Evolutionary conservation across 1,140 invertebrate genomes (phyloP), one percentile per base, ranked within the genome.

Genomic region (Monomorium pharaonis): DNA sequence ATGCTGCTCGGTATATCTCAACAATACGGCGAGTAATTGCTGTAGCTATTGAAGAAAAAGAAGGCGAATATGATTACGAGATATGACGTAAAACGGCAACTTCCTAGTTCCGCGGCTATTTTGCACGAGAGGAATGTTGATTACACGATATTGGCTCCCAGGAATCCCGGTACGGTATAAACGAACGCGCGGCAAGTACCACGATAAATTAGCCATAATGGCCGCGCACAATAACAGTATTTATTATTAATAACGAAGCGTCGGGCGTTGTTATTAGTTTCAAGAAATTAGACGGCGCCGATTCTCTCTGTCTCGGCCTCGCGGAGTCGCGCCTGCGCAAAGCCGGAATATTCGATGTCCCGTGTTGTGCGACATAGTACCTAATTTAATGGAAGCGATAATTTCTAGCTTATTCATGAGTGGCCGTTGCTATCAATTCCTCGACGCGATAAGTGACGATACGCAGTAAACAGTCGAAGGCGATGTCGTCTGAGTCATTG

Each of bases 71-170:
- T 72, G 67, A 88, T 84, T 72, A 67, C 42, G n/a, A 65, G 56
- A 58, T 49, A 85, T 56, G 74, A 62, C 86, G 87, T 60, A 51
- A 72, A 86, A 85, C 69, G 62, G 72, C 81, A 75, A 87, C 81
- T 80, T 80, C 86, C 81, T 85, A 88, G 67, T 88, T 67, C 75
- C 87, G 67, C 51, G 60, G 74, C 74, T 88, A 89, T 88, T 89
- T 86, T 88, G 86, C 58, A 47, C 72, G 74, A 76, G 33, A 62
- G 89, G 78, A 86, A 91, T 88, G 86, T 86, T 90, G 86, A 89
- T 89, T 88, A 72, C 83, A 60, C 67, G 83, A 89, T 88, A 89
- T 88, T 56, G 88, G 86, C 67, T 88, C 51, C 83, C 60, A 78
- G 78, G 72, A 85, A 76, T 88, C 87, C 56, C 33, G 65, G 37